Evolutionary conservation across 1,140 invertebrate genomes (phyloP).

Genomic region (Musca vetustissima): DNA sequence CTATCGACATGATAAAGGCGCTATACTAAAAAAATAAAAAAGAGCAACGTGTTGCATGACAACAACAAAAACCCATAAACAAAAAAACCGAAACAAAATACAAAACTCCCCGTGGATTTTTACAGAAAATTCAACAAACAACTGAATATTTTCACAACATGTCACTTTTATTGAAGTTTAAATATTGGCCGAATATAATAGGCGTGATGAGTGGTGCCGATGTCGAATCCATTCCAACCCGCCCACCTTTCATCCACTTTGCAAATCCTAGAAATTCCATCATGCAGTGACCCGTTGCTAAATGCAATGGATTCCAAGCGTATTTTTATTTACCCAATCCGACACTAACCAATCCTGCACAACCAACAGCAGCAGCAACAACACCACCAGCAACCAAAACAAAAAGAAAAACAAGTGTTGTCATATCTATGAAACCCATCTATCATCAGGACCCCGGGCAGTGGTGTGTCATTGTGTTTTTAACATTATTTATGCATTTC

Average conservation of each 20-base stretch:
- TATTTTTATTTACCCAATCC: no score
- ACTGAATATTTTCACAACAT: conserved; percentile 14
- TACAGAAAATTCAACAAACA: not conserved
- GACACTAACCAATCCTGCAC: no score
- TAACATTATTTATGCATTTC: conserved; percentile 28
- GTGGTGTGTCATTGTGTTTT: not conserved
- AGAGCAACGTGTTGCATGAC: conserved; percentile 13
- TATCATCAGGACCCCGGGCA: not conserved
- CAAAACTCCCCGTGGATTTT: no score
- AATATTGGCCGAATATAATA: conserved; percentile 7
- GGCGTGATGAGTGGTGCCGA: no score
- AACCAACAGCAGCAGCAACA: no score
- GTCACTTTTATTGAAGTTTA: conserved; percentile 16
- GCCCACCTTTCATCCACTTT: no score
- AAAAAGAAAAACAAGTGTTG: not conserved
- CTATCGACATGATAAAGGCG: no score
- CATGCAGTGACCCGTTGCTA: no score
- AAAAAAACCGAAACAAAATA: not conserved
- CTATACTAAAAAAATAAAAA: no score
- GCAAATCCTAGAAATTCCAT: no score
- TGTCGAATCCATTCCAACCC: no score
- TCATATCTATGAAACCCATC: conserved; percentile 19
- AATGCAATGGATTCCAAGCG: no score
- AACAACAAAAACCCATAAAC: conserved; percentile 6
- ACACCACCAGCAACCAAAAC: not conserved